These are phyloP conservation scores for Galeruca laticollis DNA, from an alignment of 2,888 invertebrate genomes.

Conservation along the genomic window DNA sequence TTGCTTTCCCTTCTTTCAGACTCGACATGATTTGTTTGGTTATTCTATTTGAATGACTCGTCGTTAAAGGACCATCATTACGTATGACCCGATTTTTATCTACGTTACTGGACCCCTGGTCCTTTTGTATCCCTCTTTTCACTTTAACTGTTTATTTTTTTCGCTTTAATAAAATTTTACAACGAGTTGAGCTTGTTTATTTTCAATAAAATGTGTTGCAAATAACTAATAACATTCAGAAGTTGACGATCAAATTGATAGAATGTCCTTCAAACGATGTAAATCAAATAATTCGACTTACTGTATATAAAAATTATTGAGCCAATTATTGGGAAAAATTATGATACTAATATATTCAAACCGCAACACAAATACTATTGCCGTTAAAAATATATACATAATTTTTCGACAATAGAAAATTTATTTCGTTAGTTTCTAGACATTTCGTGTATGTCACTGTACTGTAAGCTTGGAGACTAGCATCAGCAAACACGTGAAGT, in stretches of 20 bases:
- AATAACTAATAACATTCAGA: neutral
- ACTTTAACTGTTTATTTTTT: neutral
- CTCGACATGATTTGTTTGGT: neutral
- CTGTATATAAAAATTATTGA: too few relatives aligned
- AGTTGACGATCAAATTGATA: neutral
- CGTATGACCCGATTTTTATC: conserved; percentile 5
- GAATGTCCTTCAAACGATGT: neutral
- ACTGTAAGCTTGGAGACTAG: too few relatives aligned
- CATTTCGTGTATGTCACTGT: too few relatives aligned
- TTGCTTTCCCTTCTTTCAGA: neutral
- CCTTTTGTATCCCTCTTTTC: neutral
- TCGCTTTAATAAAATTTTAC: neutral
- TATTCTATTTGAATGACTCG: neutral
- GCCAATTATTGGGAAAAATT: too few relatives aligned
- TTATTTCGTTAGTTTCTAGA: too few relatives aligned
- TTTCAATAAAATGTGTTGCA: neutral
- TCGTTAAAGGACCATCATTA: conserved; percentile 5
- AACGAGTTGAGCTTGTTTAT: neutral
- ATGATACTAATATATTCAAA: too few relatives aligned
- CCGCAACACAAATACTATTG: too few relatives aligned
- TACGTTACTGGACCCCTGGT: neutral
- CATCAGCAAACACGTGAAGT: too few relatives aligned
- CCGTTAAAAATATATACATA: too few relatives aligned
- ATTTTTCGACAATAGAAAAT: too few relatives aligned
- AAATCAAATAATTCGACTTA: too few relatives aligned